phyloP scores from a whole-genome alignment of 2,797 vertebrate species.

The Dallia pectoralis region DNA sequence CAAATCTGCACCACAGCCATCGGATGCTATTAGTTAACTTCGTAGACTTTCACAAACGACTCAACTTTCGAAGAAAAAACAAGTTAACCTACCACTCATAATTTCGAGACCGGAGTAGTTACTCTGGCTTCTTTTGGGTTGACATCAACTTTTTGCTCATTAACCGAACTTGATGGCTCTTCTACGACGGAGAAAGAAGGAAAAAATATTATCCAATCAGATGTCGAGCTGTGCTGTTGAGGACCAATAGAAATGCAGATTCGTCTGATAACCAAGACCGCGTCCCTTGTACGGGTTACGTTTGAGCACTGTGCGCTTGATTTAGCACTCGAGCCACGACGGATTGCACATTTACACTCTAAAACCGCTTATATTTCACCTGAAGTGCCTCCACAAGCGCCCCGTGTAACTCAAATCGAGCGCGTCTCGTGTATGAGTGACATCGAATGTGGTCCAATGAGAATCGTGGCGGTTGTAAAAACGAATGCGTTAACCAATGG shows the following conservation, averaged over 20 bases:
- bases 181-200: constrained; percentile 53
- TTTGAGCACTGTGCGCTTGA: constrained; percentile 38
- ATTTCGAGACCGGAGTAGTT: constrained; percentile 80
- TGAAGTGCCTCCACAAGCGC: not conserved
- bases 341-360: not conserved
- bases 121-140: constrained; percentile 75
- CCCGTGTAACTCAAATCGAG: constrained; percentile 43
- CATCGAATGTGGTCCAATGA: constrained; percentile 54
- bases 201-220: constrained; percentile 21
- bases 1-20: not conserved
- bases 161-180: constrained; percentile 75
- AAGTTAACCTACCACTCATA: constrained; percentile 83
- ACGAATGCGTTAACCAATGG: constrained; percentile 36
- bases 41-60: constrained; percentile 25
- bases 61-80: constrained; percentile 43
- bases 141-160: constrained; percentile 77
- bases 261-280: not conserved
- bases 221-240: not conserved
- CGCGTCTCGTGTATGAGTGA: constrained; percentile 48
- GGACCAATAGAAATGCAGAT: constrained; percentile 27
- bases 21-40: constrained; percentile 2
- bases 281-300: not conserved
- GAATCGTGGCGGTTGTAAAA: constrained; percentile 19
- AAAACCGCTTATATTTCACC: not conserved
- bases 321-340: constrained; percentile 1